Percentiles rank a stretch among this genome's conserved stretches.
phyloP scores from a whole-genome alignment of 92 coral and sea anemone species.

The Bergia sp. region DNA sequence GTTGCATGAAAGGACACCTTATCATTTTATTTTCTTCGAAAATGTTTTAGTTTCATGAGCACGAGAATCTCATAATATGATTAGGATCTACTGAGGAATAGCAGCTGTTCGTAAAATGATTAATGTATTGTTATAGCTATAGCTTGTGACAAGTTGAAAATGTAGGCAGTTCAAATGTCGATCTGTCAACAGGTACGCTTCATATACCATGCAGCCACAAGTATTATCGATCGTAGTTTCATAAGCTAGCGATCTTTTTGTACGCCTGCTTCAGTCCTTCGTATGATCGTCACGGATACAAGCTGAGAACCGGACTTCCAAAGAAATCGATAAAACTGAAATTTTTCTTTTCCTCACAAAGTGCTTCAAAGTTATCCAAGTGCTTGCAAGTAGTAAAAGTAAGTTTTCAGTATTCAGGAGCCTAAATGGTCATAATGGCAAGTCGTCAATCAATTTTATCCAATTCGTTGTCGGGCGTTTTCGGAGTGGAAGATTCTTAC shows the following conservation, averaged over 20 bases:
- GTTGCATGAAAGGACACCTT: too few species aligned
- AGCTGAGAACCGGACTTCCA: background rate
- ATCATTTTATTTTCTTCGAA: too few species aligned
- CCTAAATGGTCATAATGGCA: background rate
- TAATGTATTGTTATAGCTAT: background rate
- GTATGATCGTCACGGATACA: background rate
- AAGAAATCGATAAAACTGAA: background rate
- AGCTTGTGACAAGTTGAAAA: background rate
- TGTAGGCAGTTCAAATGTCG: background rate
- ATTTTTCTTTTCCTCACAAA: background rate
- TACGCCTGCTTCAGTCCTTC: background rate
- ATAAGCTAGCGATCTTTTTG: background rate
- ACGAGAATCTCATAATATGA: background rate
- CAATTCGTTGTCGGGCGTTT: background rate
- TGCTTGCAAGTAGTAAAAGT: background rate
- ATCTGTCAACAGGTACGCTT: background rate
- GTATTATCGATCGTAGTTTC: background rate
- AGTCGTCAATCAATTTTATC: background rate
- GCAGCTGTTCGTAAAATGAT: background rate
- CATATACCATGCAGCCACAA: background rate
- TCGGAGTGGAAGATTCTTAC: background rate
- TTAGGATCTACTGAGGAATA: too few species aligned
- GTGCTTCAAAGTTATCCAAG: background rate
- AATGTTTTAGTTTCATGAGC: background rate
- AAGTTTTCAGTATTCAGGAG: background rate